Base-by-base conservation (phyloP, 2,888 invertebrate genomes). In the Lysandra bellargus region DNA sequence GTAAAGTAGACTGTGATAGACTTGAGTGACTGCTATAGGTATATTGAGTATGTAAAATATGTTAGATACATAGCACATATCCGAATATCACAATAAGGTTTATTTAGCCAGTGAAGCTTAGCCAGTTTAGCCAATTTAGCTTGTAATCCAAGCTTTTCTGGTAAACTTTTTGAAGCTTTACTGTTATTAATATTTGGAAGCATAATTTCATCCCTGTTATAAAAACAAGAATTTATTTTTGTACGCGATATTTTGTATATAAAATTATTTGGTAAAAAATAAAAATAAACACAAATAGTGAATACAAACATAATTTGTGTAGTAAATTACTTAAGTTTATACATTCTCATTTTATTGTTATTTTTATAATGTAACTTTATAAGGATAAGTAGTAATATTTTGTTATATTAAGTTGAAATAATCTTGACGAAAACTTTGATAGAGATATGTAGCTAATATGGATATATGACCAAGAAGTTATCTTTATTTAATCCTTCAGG, bases 11-110 rank as follows among this genome's bases (percentile, higher is more conserved):
- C 76, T 76, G 64, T 64, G 49, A 78, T 64, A 78, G 78, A 69
- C 23, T 69, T 44, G 78, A 49, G 64, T 78, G 78, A 76, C 76
- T 76, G 76, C 76, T 17, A 3, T 53, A 78, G 33, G 72, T 78
- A 78, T n/a, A 61, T 33, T 69, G 69, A 69, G 14, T 69, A 69
- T 69, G 33, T 69, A 37, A 69, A 33, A 69, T 69, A 37, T 64
- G 9, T 33, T 69, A 9, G 23, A 30, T 64, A 33, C 14, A 69
- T 69, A 14, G 33, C 14, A 69, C 69, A 1, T 69, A 60, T 78
- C 44, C 40, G 74, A 57, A 78, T 78, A 78, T 33, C 73, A 73
- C 44, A 64, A 44, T 78, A 53, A 53, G 69, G 37, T 33, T 23
- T 64, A 64, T 33, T 23, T 64, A 64, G 64, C 64, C 64, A 64